Base-by-base conservation (phyloP, 2,888 invertebrate genomes). In the Tachina lurida region DNA sequence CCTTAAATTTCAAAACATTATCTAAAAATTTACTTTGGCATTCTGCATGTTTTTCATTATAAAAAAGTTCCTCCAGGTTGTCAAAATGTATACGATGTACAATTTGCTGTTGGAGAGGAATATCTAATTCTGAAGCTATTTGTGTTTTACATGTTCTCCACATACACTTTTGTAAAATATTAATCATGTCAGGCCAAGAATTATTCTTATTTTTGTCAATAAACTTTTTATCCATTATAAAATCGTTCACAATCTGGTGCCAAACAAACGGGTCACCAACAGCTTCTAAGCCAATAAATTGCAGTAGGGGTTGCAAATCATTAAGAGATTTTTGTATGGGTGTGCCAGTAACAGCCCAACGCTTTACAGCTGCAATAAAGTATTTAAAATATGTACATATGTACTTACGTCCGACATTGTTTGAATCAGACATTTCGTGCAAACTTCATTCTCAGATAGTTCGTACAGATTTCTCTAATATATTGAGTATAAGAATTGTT, bases 281-380 rank as follows among this genome's bases (percentile, higher is more conserved):
- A 39, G 89, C 93, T 87, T 84, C 90, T 39, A 92, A 93, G 89
- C 92, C 93, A 89, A 89, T 91, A 89, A 92, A 94, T 88, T 87
- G 92, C 88, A 93, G 52, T 3, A 92, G 84, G 1, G 90, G 89
- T 2, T 88, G 87, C 52, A 93, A 88, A 93, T 95, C 95, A 88
- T 94, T 93, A 19, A 95, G 90, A 22, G 93, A 93, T 77, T 94
- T 94, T 89, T 95, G 95, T 68, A 96, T 93, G 0, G 96, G 96
- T 0, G 96, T 97, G 31, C 97, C 97, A 7, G 96, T 96, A 0
- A 95, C 94, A 15, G 95, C 95, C 97, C 97, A 97, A 65, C 95
- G 94, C 91, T 96, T 95, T 2, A 94, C 90, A 10, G 95, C 94
- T 84, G 90, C 17, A 75, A 78, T 71, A 62, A 47, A 12, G 3